Evolutionary conservation across 2,888 invertebrate genomes (phyloP).

Genomic region (Thalpophila matura): DNA sequence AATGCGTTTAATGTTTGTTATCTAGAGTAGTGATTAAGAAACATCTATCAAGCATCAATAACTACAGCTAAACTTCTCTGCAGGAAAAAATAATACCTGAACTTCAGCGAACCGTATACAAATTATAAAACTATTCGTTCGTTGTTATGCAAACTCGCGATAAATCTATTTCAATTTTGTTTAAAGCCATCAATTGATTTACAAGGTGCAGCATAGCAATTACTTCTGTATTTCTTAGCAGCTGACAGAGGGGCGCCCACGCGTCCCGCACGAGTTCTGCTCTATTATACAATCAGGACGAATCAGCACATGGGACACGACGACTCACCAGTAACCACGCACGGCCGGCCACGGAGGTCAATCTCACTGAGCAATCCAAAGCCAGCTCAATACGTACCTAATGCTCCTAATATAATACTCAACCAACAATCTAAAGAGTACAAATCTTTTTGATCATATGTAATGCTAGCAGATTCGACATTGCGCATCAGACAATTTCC

Average conservation of each 20-base stretch:
- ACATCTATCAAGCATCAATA: not conserved
- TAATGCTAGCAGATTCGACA: slow-evolving; percentile 54
- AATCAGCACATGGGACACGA: slow-evolving; percentile 83
- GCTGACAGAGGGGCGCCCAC: slow-evolving; percentile 87
- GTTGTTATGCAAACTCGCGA: slow-evolving; percentile 16
- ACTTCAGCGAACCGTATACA: not conserved
- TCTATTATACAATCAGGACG: slow-evolving; percentile 88
- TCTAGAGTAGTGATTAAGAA: no score
- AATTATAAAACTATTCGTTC: not conserved
- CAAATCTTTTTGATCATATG: slow-evolving; percentile 40
- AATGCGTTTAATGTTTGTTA: not conserved
- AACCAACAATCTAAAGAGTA: slow-evolving; percentile 45
- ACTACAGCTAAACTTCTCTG: not conserved
- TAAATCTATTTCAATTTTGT: slow-evolving; percentile 51
- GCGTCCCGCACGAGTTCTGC: slow-evolving; percentile 82
- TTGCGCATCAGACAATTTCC: slow-evolving; percentile 64
- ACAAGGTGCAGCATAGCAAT: slow-evolving; percentile 74
- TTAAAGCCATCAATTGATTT: slow-evolving; percentile 64
- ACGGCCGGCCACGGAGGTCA: slow-evolving; percentile 44
- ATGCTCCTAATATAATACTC: slow-evolving; percentile 46
- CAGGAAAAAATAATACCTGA: not conserved
- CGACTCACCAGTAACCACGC: slow-evolving; percentile 43
- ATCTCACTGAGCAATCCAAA: slow-evolving; percentile 62
- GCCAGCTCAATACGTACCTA: slow-evolving; percentile 53
- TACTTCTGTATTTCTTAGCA: slow-evolving; percentile 73